phyloP scores from a whole-genome alignment of 2,113 vertebrate genomes.

The Nanorana parkeri region DNA sequence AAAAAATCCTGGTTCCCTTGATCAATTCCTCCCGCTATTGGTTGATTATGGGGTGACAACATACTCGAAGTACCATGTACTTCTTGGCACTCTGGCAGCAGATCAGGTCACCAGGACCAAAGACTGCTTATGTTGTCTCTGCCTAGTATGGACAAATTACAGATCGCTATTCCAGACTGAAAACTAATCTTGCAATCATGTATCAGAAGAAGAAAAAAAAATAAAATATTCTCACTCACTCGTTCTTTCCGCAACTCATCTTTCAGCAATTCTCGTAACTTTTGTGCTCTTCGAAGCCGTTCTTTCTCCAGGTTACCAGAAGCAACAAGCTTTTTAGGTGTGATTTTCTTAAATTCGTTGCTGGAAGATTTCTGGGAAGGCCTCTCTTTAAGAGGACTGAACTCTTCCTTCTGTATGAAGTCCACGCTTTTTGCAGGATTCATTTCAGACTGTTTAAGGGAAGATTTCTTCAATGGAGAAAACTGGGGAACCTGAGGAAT shows the following conservation, averaged over 20 bases:
- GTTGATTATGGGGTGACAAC: too few species aligned
- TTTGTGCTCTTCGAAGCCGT: slow-evolving; percentile 85
- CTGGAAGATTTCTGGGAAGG: slow-evolving; percentile 62
- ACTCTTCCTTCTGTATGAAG: slow-evolving; percentile 58
- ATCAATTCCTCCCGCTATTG: too few species aligned
- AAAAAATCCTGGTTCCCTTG: too few species aligned
- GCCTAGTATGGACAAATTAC: too few species aligned
- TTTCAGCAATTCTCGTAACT: slow-evolving; percentile 87
- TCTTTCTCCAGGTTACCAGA: slow-evolving; percentile 75
- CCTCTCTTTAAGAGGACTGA: slow-evolving; percentile 70
- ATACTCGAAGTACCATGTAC: too few species aligned
- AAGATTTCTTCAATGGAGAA: slow-evolving; percentile 65
- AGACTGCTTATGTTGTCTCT: too few species aligned
- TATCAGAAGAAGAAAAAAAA: neutral
- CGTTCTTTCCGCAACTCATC: slow-evolving; percentile 86
- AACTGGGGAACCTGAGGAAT: slow-evolving; percentile 74
- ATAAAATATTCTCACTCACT: slow-evolving; percentile 71
- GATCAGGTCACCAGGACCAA: too few species aligned
- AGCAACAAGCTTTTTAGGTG: slow-evolving; percentile 62
- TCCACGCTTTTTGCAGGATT: slow-evolving; percentile 59
- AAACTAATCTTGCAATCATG: too few species aligned
- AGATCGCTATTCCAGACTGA: too few species aligned
- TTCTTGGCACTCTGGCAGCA: too few species aligned
- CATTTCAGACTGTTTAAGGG: slow-evolving; percentile 60
- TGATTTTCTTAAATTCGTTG: slow-evolving; percentile 59